Percentiles rank a stretch among this genome's conserved stretches.
These are phyloP conservation scores for Toxostoma redivivum DNA, from an alignment of 2,113 vertebrate genomes.

Conservation along the genomic window DNA sequence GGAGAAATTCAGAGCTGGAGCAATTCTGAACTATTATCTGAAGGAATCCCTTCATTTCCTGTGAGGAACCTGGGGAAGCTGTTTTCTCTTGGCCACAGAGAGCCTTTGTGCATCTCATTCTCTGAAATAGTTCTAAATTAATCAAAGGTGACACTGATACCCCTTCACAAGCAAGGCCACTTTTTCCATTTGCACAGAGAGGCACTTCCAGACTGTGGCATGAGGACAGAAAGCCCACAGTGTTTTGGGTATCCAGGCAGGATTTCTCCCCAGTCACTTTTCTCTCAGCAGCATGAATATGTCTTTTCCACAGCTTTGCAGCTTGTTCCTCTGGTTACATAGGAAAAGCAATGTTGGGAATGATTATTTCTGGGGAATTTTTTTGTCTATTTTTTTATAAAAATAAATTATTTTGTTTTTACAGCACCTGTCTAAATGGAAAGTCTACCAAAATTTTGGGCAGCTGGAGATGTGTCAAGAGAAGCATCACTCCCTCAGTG, in stretches of 20 bases:
- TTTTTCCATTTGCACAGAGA: not conserved
- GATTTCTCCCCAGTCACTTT: not conserved
- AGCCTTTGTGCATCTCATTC: not conserved
- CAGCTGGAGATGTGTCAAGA: not conserved
- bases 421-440: slow-evolving; percentile 18
- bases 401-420: not conserved
- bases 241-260: not conserved
- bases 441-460: not conserved
- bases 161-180: not conserved
- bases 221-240: not conserved
- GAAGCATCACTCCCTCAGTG: not conserved
- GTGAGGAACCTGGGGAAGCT: not conserved
- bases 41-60: not conserved
- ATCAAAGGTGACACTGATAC: not conserved
- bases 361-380: not conserved
- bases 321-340: fast-evolving
- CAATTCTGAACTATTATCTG: not conserved
- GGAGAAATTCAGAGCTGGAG: not conserved
- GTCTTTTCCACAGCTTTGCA: not conserved
- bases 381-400: not conserved
- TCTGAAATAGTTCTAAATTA: not conserved
- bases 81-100: not conserved
- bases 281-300: not conserved
- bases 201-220: not conserved
- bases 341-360: not conserved